Evolutionary conservation across 2,797 vertebrate genomes (phyloP).

Genomic region (Sebastes nivosus): DNA sequence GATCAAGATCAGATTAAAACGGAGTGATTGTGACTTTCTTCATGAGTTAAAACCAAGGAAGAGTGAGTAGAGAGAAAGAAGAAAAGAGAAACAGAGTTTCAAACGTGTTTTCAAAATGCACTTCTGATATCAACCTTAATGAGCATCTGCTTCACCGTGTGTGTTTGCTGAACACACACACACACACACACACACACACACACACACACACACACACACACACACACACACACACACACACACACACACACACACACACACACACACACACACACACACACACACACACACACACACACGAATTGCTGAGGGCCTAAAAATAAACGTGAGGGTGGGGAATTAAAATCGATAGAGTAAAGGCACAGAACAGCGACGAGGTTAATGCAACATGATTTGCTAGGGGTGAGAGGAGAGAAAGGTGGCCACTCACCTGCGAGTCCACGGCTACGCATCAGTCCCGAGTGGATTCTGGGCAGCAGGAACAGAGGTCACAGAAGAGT

Average conservation of each 20-base stretch:
- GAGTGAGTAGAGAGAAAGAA: neutral
- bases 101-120: neutral
- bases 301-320: constrained; percentile 52
- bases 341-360: constrained; percentile 51
- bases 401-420: neutral
- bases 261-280: neutral
- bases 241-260: neutral
- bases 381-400: constrained; percentile 33
- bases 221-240: neutral
- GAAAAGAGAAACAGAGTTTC: neutral
- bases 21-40: neutral
- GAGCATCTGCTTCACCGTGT: neutral
- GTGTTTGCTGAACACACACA: neutral
- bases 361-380: constrained; percentile 34
- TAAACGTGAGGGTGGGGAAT: constrained; percentile 54
- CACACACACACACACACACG: neutral
- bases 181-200: neutral
- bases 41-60: neutral
- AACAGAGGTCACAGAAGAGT: constrained; percentile 6
- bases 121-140: constrained; percentile 19
- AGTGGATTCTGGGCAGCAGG: neutral
- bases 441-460: constrained; percentile 6
- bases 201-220: too few species aligned
- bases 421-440: neutral
- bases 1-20: neutral